Evolutionary conservation across 64 coral and sea anemone genomes (phyloP).

Genomic region (Dendronephthya gigantea): DNA sequence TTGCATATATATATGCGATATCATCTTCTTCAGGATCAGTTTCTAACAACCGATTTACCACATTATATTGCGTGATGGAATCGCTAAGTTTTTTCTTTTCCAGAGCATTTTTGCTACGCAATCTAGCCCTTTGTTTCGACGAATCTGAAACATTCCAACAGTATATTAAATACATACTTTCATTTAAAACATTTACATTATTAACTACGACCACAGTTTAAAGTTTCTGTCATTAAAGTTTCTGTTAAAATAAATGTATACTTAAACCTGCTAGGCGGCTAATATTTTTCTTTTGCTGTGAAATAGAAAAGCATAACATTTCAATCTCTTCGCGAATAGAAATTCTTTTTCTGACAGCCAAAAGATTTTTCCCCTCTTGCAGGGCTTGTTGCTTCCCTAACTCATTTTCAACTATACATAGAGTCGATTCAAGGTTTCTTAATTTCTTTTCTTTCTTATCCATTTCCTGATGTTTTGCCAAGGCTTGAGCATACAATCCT

Average conservation of each 20-base stretch:
- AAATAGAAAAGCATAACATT: conserved; percentile 4
- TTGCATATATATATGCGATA: not conserved
- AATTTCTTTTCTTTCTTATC: not conserved
- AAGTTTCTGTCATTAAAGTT: no score
- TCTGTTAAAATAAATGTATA: no score
- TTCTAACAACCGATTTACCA: not conserved
- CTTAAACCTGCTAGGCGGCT: not conserved
- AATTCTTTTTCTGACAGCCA: not conserved
- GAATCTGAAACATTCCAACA: not conserved
- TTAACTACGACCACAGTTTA: not conserved
- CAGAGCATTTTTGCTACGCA: not conserved
- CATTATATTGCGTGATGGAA: not conserved
- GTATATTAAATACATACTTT: not conserved
- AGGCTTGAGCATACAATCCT: not conserved
- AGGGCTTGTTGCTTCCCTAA: not conserved
- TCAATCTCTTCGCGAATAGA: not conserved
- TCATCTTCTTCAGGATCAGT: not conserved
- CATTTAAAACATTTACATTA: not conserved
- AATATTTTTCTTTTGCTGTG: not conserved
- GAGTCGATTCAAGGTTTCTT: not conserved
- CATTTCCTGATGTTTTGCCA: not conserved
- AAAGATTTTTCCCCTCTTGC: not conserved
- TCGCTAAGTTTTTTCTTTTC: conserved; percentile 18
- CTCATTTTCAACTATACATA: not conserved
- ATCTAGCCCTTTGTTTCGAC: not conserved